These are phyloP conservation scores for Euclidia mi DNA, from an alignment of 2,888 invertebrate genomes.

Conservation along the genomic window DNA sequence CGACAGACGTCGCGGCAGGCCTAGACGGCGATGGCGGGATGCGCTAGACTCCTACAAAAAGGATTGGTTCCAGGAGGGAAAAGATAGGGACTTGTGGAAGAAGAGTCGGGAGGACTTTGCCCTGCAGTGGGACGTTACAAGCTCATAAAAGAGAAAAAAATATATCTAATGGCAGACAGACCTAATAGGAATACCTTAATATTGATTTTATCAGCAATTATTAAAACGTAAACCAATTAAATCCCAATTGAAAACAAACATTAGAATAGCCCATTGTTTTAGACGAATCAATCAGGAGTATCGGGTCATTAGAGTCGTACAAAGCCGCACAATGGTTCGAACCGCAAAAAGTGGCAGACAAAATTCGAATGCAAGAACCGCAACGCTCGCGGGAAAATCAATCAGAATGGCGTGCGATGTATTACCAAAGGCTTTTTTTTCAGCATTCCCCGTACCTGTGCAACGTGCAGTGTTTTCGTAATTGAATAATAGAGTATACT, in stretches of 20 bases:
- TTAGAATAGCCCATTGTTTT: conserved; percentile 34
- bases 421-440: conserved; percentile 42
- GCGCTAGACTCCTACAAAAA: too few relatives aligned
- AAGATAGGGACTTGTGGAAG: too few relatives aligned
- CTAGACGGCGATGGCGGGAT: too few relatives aligned
- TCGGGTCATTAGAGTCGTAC: conserved; percentile 46
- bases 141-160: too few relatives aligned
- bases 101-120: too few relatives aligned
- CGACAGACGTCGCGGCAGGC: too few relatives aligned
- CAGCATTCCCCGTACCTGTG: conserved; percentile 24
- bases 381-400: conserved; percentile 63
- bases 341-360: conserved; percentile 60
- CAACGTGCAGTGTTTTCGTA: conserved; percentile 40
- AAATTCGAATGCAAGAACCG: conserved; percentile 57
- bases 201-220: too few relatives aligned
- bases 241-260: conserved; percentile 23
- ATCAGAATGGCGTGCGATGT: conserved; percentile 55
- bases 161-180: too few relatives aligned
- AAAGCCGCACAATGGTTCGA: conserved; percentile 50
- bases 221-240: conserved; percentile 1
- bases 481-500: conserved; percentile 53
- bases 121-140: too few relatives aligned
- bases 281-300: conserved; percentile 55
- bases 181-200: too few relatives aligned
- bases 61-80: too few relatives aligned